Conservation (phyloP, 2,888 invertebrate species). For the Deilephila porcellus region DNA sequence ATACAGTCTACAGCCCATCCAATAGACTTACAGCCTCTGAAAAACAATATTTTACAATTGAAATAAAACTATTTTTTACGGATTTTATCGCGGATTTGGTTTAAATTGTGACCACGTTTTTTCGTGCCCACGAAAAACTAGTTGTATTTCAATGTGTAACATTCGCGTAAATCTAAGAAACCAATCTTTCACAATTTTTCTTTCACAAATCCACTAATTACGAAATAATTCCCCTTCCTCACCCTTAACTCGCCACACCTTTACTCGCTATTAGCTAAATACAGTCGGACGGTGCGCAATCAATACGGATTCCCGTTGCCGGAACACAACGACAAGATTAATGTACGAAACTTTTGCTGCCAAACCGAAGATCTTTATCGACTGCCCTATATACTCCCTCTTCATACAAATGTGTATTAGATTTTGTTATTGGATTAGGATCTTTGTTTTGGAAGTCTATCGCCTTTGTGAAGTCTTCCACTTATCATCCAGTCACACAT, state of each 20-base stretch:
- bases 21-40: too few species aligned
- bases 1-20: too few species aligned
- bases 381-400: neutral
- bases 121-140: too few species aligned
- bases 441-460: neutral
- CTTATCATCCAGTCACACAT: too few species aligned
- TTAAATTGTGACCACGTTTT: too few species aligned
- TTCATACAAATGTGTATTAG: neutral
- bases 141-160: too few species aligned
- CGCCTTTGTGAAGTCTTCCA: neutral
- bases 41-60: too few species aligned
- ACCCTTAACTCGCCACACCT: constrained; percentile 18
- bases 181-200: too few species aligned
- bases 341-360: constrained; percentile 31
- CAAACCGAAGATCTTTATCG: constrained; percentile 26
- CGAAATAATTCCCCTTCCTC: constrained; percentile 20
- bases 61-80: too few species aligned
- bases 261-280: constrained; percentile 29
- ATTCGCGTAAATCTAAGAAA: too few species aligned
- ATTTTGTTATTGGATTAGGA: neutral
- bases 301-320: constrained; percentile 37
- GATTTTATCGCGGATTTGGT: too few species aligned
- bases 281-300: constrained; percentile 33
- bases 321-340: constrained; percentile 36
- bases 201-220: too few species aligned